Base-by-base conservation (phyloP, 2,797 vertebrate species). In the Sebastes minor region DNA sequence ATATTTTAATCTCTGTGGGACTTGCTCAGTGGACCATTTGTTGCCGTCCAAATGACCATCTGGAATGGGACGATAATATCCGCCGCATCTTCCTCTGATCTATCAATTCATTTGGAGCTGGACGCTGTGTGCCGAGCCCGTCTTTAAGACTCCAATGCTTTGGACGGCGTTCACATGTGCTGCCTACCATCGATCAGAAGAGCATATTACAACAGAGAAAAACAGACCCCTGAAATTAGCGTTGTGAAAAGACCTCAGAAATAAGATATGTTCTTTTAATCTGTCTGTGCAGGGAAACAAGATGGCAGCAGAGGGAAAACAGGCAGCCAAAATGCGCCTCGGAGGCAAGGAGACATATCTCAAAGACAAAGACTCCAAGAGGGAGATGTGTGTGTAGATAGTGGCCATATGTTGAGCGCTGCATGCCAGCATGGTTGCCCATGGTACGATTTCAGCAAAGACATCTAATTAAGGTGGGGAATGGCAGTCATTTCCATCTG, bases 1-100 rank as follows among this genome's bases (percentile, higher is more conserved):
- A 95, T 94, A 92, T 95, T 95, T 95, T 94, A 91, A 92, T 95
- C 93, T 95, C 93, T 75, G 89, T 88, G 93, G 90, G 94, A 90
- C 90, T 83, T 86, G 91, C 91, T 91, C 89, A 85, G 38, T 76
- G 76, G 90, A 94, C 89, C 95, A 93, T 95, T 95, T 95, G 94
- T 93, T 86, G 89, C 90, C 91, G 90, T 93, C 92, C 88, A 89
- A 94, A 92, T 91, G 91, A 93, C 95, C 94, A 95, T 95, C 95
- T 96, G 95, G 94, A 94, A 93, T 85, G 84, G 82, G 86, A 91
- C 91, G 91, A 95, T 93, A 94, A 94, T 93, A 91, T 92, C 86
- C 68, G 60, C 68, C 16, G 79, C 84, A 66, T 86, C 90, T 90
- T 33, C 86, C 67, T 83, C 91, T 93, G 91, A 94, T 95, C 94